phyloP scores from a whole-genome alignment of 1,140 invertebrate species.

The Microplitis mediator region DNA sequence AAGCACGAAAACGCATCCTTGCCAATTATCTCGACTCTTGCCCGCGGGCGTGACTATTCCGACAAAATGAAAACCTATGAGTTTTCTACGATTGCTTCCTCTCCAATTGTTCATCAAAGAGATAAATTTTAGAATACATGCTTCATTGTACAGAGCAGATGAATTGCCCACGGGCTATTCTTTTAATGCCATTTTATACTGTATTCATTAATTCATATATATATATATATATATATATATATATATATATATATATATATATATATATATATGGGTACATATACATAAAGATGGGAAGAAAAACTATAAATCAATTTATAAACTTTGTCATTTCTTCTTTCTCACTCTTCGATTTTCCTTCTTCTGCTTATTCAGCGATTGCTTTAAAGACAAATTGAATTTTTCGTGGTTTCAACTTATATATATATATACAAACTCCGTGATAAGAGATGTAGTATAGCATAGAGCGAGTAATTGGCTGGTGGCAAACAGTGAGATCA shows the following conservation, averaged over 20 bases:
- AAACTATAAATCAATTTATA: background rate
- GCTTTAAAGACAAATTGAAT: slow-evolving; percentile 39
- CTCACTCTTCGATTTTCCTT: background rate
- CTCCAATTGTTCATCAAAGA: background rate
- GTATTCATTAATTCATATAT: slow-evolving; percentile 6
- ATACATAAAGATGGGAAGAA: too few species aligned
- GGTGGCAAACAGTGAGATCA: slow-evolving; percentile 28
- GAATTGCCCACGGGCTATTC: too few species aligned
- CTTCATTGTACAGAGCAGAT: too few species aligned
- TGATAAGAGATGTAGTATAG: slow-evolving; percentile 28
- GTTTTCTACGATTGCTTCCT: slow-evolving; percentile 39
- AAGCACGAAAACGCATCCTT: slow-evolving; percentile 29
- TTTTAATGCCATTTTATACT: background rate
- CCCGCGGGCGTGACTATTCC: slow-evolving; percentile 6
- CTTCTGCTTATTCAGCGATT: slow-evolving; percentile 4
- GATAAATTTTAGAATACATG: background rate
- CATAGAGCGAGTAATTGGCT: slow-evolving; percentile 35
- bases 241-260: background rate
- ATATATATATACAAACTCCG: background rate
- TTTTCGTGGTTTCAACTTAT: slow-evolving; percentile 26
- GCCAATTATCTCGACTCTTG: slow-evolving; percentile 37
- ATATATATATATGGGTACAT: too few species aligned
- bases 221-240: background rate
- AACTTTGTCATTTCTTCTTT: slow-evolving; percentile 2
- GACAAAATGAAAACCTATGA: slow-evolving; percentile 3